Base-by-base conservation (phyloP, 2,113 vertebrate genomes). In the Dunckerocampus dactyliophorus region DNA sequence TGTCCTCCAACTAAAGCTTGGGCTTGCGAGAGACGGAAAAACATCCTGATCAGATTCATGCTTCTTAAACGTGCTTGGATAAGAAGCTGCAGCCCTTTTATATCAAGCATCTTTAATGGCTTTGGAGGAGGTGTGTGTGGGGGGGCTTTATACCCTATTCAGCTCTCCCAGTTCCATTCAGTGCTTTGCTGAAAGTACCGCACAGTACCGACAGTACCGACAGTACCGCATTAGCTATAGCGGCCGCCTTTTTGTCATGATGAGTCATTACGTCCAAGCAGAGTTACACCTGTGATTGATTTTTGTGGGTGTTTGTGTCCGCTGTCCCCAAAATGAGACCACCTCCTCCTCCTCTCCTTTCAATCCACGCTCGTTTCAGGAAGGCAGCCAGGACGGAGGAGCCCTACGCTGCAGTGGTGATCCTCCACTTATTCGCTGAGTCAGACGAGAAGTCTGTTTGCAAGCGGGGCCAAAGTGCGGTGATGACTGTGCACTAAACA, bases 391-490 rank as follows among this genome's bases (percentile, higher is more conserved):
- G 16, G 22, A 28, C 24, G 48, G 47, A 47, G 21, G 52, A 31
- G 65, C 57, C 69, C 31, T n/a, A 22, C 3, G n/a, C 66, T 53
- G 60, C n/a, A 21, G 61, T 48, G 59, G 49, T 54, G 59, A 10
- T 13, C 63, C 49, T 79, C 49, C 66, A 65, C 17, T 80, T 71
- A 67, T 65, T 62, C 15, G 31, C 66, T 55, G 71, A 62, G 47
- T 62, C 59, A 62, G 47, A 31, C 34, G 13, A 53, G 45, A 24
- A 1, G 37, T 47, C 45, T 67, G 71, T 81, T 79, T 81, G 48
- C 59, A 74, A 70, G 62, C 43, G 4, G 24, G 14, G 57, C 59
- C 22, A 59, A 3, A 47, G 54, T 45, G 17, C 14, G 19, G 55
- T 63, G 71, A 74, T 61, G 69, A 79, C 59, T 69, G 46, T 50